Evolutionary conservation across 2,888 invertebrate species (phyloP).

Genomic region (Limenitis camilla): DNA sequence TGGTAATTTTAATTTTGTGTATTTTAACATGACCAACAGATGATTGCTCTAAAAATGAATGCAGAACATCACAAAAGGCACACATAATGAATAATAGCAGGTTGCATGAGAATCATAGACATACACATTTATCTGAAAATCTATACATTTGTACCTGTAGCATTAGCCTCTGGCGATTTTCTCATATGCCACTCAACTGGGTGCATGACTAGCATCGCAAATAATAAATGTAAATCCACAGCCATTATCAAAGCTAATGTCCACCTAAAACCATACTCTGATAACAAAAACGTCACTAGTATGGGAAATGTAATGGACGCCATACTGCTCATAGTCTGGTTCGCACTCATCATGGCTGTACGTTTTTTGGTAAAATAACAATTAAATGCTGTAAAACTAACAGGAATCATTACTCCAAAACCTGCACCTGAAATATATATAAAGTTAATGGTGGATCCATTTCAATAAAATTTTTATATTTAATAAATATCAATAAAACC

Average conservation of each 20-base stretch:
- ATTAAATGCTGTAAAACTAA: slow-evolving; percentile 83
- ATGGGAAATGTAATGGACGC: slow-evolving; percentile 81
- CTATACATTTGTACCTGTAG: slow-evolving; percentile 31
- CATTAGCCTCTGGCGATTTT: slow-evolving; percentile 31
- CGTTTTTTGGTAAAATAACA: slow-evolving; percentile 81
- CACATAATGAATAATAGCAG: neutral
- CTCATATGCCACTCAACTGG: slow-evolving; percentile 83
- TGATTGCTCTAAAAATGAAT: slow-evolving; percentile 38
- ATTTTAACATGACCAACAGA: slow-evolving; percentile 23
- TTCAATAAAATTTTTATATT: too few species aligned
- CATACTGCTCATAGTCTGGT: slow-evolving; percentile 81
- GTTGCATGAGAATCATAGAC: neutral
- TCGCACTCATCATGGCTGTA: slow-evolving; percentile 83
- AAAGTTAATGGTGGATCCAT: too few species aligned
- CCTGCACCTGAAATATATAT: slow-evolving; percentile 73
- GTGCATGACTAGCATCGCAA: slow-evolving; percentile 82
- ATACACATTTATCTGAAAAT: neutral
- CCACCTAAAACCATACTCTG: slow-evolving; percentile 80
- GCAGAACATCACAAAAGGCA: slow-evolving; percentile 4
- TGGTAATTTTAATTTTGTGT: slow-evolving; percentile 33
- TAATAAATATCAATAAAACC: too few species aligned
- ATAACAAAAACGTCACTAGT: slow-evolving; percentile 75
- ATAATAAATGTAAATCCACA: slow-evolving; percentile 78
- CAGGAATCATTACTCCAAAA: slow-evolving; percentile 82
- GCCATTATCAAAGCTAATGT: slow-evolving; percentile 79